Base-by-base conservation (phyloP, 2,888 invertebrate species). In the Acrocyrtus sp. region DNA sequence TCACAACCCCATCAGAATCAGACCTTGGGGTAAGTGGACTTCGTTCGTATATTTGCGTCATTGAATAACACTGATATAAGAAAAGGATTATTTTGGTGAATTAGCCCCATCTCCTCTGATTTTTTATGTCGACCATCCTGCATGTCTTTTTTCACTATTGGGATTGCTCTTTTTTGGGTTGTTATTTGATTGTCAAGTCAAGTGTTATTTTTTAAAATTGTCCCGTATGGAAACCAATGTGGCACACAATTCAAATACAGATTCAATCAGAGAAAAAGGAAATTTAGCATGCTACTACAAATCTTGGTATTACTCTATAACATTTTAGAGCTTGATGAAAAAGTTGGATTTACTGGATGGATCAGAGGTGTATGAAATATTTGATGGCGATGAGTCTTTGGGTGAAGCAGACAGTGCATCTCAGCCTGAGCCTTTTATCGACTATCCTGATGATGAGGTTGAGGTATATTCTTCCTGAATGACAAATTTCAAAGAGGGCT, bases 371-470 rank as follows among this genome's bases (percentile, higher is more conserved):
- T 77, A 56, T 73, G 77, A 77, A 50, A 77, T 77, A 48, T 72
- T 62, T 72, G 69, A 70, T 70, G 70, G 65, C 56, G 74, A 74
- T 65, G 77, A 69, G 57, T 53, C 69, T 61, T 54, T 69, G 47
- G 61, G 69, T 61, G 51, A 57, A 62, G 57, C 56, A 53, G 75
- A 72, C 67, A 73, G 72, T 74, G 61, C 74, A 60, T 73, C 63
- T 51, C 66, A 60, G 10, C 63, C 67, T 69, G 77, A 90, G 86
- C 91, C 91, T 82, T 89, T 94, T 85, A 88, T 95, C 84, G 95
- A 95, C 86, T 94, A 92, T 86, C 94, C 95, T 83, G 92, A 92
- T 84, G 95, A 93, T 86, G 94, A 95, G 88, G 93, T 87, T 84
- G 87, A 78, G 78, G 77, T 75, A 78, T 75, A 70, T 39, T 63